Base-by-base conservation (phyloP, 2,113 vertebrate genomes). In the Leptobrachium ailaonicum region DNA sequence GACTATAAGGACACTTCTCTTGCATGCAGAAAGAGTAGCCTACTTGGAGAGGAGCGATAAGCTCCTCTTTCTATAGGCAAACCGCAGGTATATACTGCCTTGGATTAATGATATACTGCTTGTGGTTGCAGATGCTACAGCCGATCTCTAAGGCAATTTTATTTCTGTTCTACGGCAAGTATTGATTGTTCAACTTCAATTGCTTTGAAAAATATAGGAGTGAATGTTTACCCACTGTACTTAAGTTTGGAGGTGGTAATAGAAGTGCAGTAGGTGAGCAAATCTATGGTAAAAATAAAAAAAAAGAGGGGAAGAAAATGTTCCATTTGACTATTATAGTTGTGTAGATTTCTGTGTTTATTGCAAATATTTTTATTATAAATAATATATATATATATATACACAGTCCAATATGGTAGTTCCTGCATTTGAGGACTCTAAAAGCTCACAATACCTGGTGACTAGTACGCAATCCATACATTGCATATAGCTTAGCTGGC, bases 1-100 rank as follows among this genome's bases (percentile, higher is more conserved):
- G 77, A 79, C 77, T 66, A 14, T 54, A 14, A 10, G 43, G 58
- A 53, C 56, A 72, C 58, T 66, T 73, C 73, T 41, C 70, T 79
- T 73, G 13, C 14, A 79, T 73, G 14, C 47, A 66, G 70, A 66
- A 79, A 73, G 60, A 32, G 41, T 63, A 79, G 10, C 62, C 20
- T 53, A 66, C 45, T 10, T 79, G 62, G 44, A 13, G n/a, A 73
- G 58, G n/a, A 73, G 47, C 72, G 69, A 66, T 72, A 79, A 56
- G 60, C 9, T 50, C 68, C 67, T 76, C 66, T 41, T 50, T 76
- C 32, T n/a, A 54, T 2, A 66, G 60, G 45, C 20, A 72, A 54
- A 72, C 70, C 2, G 68, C 56, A 64, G 60, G 47, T 64, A 50
- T 8, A 50, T 5, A 8, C 8, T 50, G 47, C 47, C 8, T 50